Evolutionary conservation across 2,797 vertebrate species (phyloP).

Genomic region (Cynodonichthys magdalenae): DNA sequence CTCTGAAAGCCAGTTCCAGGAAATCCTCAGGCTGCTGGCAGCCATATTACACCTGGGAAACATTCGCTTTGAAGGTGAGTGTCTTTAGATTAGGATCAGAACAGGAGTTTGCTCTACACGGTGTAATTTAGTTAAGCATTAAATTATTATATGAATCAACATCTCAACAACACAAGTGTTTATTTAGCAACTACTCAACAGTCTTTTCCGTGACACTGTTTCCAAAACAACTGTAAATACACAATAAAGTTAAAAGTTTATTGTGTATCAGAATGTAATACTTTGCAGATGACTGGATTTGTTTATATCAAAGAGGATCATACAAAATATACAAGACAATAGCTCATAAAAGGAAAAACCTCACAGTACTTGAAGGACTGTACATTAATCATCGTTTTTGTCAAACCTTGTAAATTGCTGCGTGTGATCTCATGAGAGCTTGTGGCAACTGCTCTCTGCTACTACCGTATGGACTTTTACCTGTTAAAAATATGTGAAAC

Average conservation of each 20-base stretch:
- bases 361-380: no score
- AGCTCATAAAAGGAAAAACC: no score
- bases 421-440: no score
- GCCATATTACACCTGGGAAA: constrained; percentile 94
- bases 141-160: neutral
- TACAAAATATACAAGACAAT: no score
- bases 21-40: constrained; percentile 89
- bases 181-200: neutral
- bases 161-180: neutral
- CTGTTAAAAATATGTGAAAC: no score
- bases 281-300: no score
- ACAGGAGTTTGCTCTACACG: neutral
- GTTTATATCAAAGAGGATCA: no score
- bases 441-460: no score
- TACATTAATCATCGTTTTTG: no score
- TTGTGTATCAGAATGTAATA: neutral
- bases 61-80: constrained; percentile 86
- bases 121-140: neutral
- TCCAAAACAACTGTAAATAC: neutral
- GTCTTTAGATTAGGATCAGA: neutral
- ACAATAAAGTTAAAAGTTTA: neutral
- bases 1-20: constrained; percentile 85
- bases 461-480: no score
- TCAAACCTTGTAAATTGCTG: no score
- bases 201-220: neutral